A percentile compares a stretch with the other conserved stretches of the same genome.
These are phyloP conservation scores for Lomographa bimaculata DNA, from an alignment of 2,888 invertebrate species.

Conservation along the genomic window DNA sequence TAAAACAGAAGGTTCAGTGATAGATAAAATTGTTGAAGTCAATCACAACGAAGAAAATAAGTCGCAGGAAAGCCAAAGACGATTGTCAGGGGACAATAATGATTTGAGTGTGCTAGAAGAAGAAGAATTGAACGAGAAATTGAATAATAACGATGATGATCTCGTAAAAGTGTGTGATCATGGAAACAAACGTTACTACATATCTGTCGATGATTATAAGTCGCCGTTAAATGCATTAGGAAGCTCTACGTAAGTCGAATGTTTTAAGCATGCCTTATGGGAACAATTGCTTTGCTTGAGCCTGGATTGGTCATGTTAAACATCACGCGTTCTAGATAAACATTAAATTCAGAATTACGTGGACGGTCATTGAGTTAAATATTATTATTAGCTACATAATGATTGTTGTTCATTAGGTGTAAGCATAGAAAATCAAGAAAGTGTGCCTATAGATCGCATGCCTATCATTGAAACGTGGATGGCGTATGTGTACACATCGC, in stretches of 20 bases:
- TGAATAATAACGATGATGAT: slow-evolving; percentile 22
- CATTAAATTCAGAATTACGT: background rate
- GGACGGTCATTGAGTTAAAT: slow-evolving; percentile 19
- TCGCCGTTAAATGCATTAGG: slow-evolving; percentile 69
- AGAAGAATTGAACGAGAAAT: slow-evolving; percentile 36
- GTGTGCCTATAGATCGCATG: slow-evolving; percentile 46
- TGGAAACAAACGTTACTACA: slow-evolving; percentile 21
- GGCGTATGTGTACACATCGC: slow-evolving; percentile 61
- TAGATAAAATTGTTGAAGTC: slow-evolving; percentile 17
- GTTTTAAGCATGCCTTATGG: slow-evolving; percentile 3
- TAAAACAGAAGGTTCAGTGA: slow-evolving; percentile 16
- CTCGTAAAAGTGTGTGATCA: slow-evolving; percentile 12
- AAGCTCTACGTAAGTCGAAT: slow-evolving; percentile 56
- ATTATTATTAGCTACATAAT: slow-evolving; percentile 29
- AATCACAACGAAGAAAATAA: slow-evolving; percentile 1
- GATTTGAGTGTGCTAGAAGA: slow-evolving; percentile 16
- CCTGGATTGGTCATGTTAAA: slow-evolving; percentile 12
- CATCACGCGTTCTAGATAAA: background rate
- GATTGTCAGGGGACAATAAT: slow-evolving; percentile 5
- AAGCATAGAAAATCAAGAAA: slow-evolving; percentile 46
- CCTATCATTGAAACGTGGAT: slow-evolving; percentile 49
- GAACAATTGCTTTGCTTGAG: slow-evolving; percentile 13
- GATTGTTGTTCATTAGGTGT: slow-evolving; percentile 45
- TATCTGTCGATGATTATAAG: slow-evolving; percentile 59
- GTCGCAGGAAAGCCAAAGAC: background rate